Percentiles rank a stretch among this genome's conserved stretches.
These are phyloP conservation scores for Sebastes nivosus DNA, from an alignment of 2,797 vertebrate genomes.

Conservation along the genomic window DNA sequence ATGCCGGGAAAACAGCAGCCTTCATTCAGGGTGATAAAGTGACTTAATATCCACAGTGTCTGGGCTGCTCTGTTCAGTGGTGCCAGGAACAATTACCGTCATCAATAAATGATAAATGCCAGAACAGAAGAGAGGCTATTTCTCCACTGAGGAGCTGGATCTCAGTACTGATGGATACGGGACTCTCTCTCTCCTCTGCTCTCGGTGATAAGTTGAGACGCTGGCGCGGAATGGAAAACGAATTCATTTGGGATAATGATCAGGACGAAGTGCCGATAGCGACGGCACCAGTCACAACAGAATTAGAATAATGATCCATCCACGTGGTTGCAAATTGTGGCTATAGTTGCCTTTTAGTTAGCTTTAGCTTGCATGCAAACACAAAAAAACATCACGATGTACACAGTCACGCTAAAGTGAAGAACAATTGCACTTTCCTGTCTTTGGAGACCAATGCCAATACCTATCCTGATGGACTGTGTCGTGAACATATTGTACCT, in stretches of 20 bases:
- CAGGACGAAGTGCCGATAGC: not conserved
- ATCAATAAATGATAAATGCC: slow-evolving; percentile 78
- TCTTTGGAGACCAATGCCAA: slow-evolving; percentile 11
- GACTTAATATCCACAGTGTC: slow-evolving; percentile 74
- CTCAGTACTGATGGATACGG: slow-evolving; percentile 45
- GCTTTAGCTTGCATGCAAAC: not conserved
- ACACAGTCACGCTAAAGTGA: not conserved
- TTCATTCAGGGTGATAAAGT: slow-evolving; percentile 69
- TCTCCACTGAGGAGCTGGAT: slow-evolving; percentile 51
- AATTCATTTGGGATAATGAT: slow-evolving; percentile 53
- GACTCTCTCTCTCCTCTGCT: slow-evolving; percentile 39
- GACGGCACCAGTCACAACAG: not conserved
- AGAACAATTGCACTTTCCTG: not conserved
- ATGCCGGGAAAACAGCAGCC: slow-evolving; percentile 33
- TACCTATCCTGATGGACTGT: slow-evolving; percentile 5
- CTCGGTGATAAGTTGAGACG: slow-evolving; percentile 37
- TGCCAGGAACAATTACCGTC: slow-evolving; percentile 75
- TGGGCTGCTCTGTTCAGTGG: slow-evolving; percentile 59
- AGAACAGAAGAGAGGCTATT: slow-evolving; percentile 58
- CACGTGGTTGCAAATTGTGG: not conserved
- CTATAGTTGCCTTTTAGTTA: not conserved
- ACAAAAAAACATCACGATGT: not conserved
- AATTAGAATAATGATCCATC: slow-evolving; percentile 24
- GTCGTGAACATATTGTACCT: slow-evolving; percentile 22
- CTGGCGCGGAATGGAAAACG: slow-evolving; percentile 31